Percentiles rank a stretch among this genome's conserved stretches.
These are phyloP conservation scores for Limosa lapponica DNA, from an alignment of 2,797 vertebrate species.

Conservation along the genomic window DNA sequence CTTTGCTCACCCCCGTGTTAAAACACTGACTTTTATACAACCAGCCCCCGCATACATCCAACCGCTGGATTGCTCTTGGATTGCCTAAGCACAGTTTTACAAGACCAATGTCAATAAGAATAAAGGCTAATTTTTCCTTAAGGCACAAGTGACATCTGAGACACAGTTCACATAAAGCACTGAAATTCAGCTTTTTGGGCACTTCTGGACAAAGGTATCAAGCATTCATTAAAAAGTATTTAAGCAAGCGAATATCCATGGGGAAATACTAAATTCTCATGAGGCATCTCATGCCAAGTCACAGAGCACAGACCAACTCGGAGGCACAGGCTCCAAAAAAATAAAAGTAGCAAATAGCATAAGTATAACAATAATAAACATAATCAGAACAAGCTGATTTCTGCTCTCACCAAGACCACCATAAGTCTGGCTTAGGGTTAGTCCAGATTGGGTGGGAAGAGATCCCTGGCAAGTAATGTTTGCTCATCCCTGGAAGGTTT, in stretches of 20 bases:
- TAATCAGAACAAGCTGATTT: not conserved
- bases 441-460: not conserved
- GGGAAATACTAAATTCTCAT: not conserved
- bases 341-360: not conserved
- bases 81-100: not conserved
- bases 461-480: not conserved
- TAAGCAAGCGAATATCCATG: not conserved
- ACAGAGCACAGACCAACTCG: not conserved
- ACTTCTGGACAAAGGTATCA: not conserved
- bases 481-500: not conserved
- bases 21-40: not conserved
- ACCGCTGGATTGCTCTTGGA: not conserved
- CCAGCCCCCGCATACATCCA: not conserved
- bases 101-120: not conserved
- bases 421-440: not conserved
- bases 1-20: not conserved
- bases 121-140: not conserved
- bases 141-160: not conserved
- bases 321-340: not conserved
- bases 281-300: not conserved
- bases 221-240: not conserved
- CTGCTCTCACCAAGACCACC: not conserved
- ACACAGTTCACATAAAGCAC: not conserved
- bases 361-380: not conserved
- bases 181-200: not conserved